Evolutionary conservation across 2,797 vertebrate species (phyloP).

Genomic region (Microcaecilia unicolor): DNA sequence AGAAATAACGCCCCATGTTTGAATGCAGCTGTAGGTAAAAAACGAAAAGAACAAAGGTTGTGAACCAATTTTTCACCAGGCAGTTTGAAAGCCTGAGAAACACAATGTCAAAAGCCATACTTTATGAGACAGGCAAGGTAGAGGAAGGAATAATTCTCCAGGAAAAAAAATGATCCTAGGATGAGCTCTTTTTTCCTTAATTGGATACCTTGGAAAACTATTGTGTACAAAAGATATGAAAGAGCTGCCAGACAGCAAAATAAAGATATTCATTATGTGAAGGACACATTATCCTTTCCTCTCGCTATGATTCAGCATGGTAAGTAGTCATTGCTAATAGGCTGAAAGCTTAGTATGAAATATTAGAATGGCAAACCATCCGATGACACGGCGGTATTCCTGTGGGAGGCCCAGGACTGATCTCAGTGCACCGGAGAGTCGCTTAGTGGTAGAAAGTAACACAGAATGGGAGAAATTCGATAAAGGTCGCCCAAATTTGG

Average conservation of each 20-base stretch:
- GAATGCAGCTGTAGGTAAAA: too few species aligned
- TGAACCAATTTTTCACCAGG: too few species aligned
- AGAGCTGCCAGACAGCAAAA: slow-evolving; percentile 40
- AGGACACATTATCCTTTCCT: slow-evolving; percentile 83
- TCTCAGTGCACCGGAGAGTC: slow-evolving; percentile 60
- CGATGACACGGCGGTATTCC: slow-evolving; percentile 92
- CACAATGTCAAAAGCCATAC: background rate
- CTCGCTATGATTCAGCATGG: slow-evolving; percentile 76
- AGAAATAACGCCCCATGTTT: too few species aligned
- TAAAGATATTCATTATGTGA: slow-evolving; percentile 77
- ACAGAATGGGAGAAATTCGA: too few species aligned
- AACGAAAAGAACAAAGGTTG: too few species aligned
- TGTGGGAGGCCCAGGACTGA: slow-evolving; percentile 75
- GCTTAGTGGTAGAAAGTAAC: too few species aligned
- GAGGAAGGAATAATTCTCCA: slow-evolving; percentile 14
- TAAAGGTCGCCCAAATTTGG: too few species aligned
- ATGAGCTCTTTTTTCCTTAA: slow-evolving; percentile 36
- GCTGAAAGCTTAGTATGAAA: slow-evolving; percentile 86
- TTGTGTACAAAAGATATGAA: slow-evolving; percentile 18
- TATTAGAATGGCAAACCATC: slow-evolving; percentile 76
- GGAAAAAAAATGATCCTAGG: slow-evolving; percentile 24
- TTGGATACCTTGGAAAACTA: slow-evolving; percentile 41
- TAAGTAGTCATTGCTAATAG: slow-evolving; percentile 95
- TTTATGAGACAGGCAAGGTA: too few species aligned
- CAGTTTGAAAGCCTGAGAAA: background rate